Conservation (phyloP, 1,140 invertebrate genomes). For the Meloidogyne chitwoodi region DNA sequence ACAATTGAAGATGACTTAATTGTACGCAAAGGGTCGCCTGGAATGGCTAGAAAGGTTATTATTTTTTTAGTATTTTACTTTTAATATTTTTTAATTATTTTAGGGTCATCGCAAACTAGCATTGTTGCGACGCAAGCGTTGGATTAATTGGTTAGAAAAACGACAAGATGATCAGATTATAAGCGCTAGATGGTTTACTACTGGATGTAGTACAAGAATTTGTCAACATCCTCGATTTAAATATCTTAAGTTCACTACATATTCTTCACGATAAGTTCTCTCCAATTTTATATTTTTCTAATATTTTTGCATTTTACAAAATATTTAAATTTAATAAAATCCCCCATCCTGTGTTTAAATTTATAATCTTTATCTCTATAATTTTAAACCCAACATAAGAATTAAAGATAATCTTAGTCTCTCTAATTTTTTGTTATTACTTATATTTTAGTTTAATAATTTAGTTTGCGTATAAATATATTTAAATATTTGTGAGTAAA, state of each 20-base stretch:
- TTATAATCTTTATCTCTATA: not conserved
- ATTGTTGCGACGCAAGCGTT: not conserved
- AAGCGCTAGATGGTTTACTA: constrained; percentile 18
- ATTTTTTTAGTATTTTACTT: not conserved
- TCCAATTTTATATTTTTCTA: not conserved
- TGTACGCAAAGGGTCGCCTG: not conserved
- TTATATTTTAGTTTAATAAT: not conserved
- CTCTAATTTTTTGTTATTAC: not conserved
- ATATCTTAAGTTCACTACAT: not conserved
- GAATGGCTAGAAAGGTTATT: not conserved
- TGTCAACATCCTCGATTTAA: not conserved
- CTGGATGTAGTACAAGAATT: constrained; percentile 4
- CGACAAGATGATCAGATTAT: not conserved
- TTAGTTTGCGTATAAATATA: not conserved
- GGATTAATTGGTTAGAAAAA: not conserved
- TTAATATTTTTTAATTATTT: not conserved
- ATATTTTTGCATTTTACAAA: not conserved
- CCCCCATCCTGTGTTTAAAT: not conserved
- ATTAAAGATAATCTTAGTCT: not conserved
- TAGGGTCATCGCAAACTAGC: not conserved
- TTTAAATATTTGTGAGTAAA: not conserved
- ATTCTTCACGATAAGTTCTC: not conserved
- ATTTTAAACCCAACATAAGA: not conserved
- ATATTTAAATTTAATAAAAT: not conserved
- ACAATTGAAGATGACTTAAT: not conserved